A percentile compares a stretch with the other conserved stretches of the same genome.
phyloP scores from a whole-genome alignment of 2,888 invertebrate species.

The Macrophya annulata region DNA sequence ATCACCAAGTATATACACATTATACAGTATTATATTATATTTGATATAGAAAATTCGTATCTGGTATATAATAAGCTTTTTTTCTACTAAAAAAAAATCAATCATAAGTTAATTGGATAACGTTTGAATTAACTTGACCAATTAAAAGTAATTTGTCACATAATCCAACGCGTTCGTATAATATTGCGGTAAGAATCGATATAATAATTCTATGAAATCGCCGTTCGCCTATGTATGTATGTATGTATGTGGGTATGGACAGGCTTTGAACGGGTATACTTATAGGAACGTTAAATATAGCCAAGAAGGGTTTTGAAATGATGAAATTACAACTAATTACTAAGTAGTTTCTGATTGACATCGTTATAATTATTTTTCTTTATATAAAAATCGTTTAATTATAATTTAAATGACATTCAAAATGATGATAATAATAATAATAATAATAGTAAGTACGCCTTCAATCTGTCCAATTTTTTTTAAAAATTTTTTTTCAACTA shows the following conservation, averaged over 20 bases:
- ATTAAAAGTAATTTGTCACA: slow-evolving; percentile 54
- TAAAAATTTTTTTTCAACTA: no score
- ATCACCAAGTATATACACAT: not conserved
- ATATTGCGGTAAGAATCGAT: slow-evolving; percentile 32
- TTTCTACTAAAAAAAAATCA: not conserved
- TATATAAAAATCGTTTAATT: slow-evolving; percentile 1
- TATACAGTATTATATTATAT: not conserved
- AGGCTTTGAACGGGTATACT: slow-evolving; percentile 23
- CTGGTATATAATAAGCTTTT: slow-evolving; percentile 22
- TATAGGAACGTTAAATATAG: slow-evolving; percentile 37
- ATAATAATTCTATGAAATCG: slow-evolving; percentile 48
- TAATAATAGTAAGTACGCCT: not conserved
- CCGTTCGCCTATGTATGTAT: slow-evolving; percentile 6
- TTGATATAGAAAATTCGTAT: not conserved
- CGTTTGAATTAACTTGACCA: slow-evolving; percentile 27
- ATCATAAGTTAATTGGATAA: slow-evolving; percentile 41
- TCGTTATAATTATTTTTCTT: slow-evolving; percentile 4
- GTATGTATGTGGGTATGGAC: not conserved
- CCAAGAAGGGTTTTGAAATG: not conserved
- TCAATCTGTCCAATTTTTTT: not conserved
- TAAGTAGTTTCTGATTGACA: slow-evolving; percentile 31
- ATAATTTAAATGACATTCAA: slow-evolving; percentile 32
- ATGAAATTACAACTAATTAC: slow-evolving; percentile 40
- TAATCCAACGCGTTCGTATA: slow-evolving; percentile 10
- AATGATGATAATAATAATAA: not conserved